A percentile compares a stretch with the other conserved stretches of the same genome.
Evolutionary conservation across 2,797 vertebrate species (phyloP).

Genomic region (Protosalanx chinensis): DNA sequence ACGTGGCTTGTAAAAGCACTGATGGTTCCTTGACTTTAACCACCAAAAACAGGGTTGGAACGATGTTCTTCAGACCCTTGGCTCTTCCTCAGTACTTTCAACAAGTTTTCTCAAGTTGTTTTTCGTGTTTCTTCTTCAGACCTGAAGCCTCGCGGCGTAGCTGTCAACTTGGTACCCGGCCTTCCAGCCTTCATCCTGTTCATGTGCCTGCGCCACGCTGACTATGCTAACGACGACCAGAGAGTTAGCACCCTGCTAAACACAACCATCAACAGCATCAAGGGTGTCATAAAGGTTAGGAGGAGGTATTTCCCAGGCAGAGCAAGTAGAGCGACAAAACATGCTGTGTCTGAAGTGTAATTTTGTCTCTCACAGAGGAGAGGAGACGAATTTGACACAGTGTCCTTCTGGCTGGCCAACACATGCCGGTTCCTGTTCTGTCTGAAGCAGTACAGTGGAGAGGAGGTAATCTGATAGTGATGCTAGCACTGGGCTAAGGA

Average conservation of each 20-base stretch:
- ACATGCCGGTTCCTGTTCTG: constrained; percentile 90
- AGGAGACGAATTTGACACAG: constrained; percentile 86
- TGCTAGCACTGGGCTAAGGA: background rate
- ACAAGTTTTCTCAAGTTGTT: no score
- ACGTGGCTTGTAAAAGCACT: no score
- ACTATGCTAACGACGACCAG: constrained; percentile 89
- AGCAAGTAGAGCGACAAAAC: background rate
- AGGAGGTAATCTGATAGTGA: constrained; percentile 75
- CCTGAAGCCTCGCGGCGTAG: constrained; percentile 89
- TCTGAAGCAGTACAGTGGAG: constrained; percentile 95
- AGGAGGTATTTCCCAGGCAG: no score
- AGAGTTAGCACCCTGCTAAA: constrained; percentile 87
- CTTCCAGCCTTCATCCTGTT: constrained; percentile 95
- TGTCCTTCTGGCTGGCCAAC: constrained; percentile 97
- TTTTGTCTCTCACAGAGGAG: constrained; percentile 74
- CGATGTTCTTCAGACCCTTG: no score
- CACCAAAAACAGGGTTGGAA: no score
- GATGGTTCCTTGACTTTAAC: no score
- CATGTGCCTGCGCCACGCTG: constrained; percentile 94
- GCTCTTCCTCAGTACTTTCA: no score
- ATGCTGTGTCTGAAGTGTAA: background rate
- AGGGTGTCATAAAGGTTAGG: constrained; percentile 92
- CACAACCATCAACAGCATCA: constrained; percentile 91
- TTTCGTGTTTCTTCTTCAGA: no score
- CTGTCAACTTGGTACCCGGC: constrained; percentile 86